A percentile compares a stretch with the other conserved stretches of the same genome.
Conservation (phyloP, 2,797 vertebrate species). For the Halcyon badia region DNA sequence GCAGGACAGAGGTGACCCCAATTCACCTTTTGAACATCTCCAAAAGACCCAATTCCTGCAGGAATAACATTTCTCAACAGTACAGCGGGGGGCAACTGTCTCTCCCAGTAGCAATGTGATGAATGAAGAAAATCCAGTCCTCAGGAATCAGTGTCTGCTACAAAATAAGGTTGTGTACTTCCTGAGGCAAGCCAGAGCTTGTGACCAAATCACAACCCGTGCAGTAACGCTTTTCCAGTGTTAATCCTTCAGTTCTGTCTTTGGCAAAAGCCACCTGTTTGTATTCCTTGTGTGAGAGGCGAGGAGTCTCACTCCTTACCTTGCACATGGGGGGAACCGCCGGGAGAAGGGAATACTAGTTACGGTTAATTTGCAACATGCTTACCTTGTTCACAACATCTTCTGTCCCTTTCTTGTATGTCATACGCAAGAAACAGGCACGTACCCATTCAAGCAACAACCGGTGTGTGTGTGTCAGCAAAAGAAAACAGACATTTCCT, state of each 20-base stretch:
- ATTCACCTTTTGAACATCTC: not conserved
- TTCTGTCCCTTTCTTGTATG: not conserved
- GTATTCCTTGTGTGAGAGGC: not conserved
- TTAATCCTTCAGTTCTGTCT: not conserved
- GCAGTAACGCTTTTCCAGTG: not conserved
- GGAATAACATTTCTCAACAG: not conserved
- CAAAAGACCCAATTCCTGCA: not conserved
- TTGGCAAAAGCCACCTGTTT: not conserved
- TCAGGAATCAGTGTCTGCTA: not conserved
- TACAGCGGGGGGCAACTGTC: not conserved
- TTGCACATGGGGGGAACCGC: fast-evolving
- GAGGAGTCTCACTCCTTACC: not conserved
- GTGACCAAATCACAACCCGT: fast-evolving
- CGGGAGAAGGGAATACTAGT: not conserved
- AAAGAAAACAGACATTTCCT: not conserved
- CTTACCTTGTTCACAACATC: not conserved
- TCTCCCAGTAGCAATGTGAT: not conserved
- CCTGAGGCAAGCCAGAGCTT: not conserved
- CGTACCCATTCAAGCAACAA: not conserved
- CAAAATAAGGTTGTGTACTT: not conserved
- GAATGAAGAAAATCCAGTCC: not conserved
- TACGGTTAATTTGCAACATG: not conserved
- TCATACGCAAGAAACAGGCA: not conserved
- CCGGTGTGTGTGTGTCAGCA: not conserved
- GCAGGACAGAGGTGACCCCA: not conserved